Evolutionary conservation across 2,888 invertebrate species (phyloP).

Genomic region (Cynaeus angustus): DNA sequence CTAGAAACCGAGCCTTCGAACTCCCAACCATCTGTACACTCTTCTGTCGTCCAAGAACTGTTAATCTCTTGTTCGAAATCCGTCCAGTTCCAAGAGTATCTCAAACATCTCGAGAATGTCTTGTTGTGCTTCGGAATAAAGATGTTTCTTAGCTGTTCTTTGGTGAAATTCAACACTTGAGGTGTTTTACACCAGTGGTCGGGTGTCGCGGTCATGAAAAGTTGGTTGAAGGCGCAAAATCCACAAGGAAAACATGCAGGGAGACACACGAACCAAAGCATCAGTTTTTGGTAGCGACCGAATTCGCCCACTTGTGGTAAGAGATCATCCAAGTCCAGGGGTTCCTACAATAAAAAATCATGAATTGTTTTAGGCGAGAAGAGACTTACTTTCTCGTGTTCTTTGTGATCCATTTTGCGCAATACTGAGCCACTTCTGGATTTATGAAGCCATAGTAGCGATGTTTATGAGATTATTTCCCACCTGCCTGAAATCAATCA

Average conservation of each 20-base stretch:
- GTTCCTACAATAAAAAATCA: conserved; percentile 68
- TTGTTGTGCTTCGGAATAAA: conserved; percentile 77
- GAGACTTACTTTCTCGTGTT: conserved; percentile 35
- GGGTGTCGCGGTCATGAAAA: conserved; percentile 92
- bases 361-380: background rate
- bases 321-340: conserved; percentile 88
- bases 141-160: conserved; percentile 76
- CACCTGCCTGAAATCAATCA: conserved; percentile 45
- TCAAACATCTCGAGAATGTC: conserved; percentile 81
- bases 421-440: conserved; percentile 27
- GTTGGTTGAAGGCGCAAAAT: conserved; percentile 93
- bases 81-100: conserved; percentile 85
- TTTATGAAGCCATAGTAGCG: conserved; percentile 42
- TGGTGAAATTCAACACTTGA: conserved; percentile 76
- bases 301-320: conserved; percentile 91
- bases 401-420: conserved; percentile 42
- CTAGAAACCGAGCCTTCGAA: conserved; percentile 85
- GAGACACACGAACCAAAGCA: conserved; percentile 89
- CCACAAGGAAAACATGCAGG: conserved; percentile 94
- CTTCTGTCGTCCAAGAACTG: conserved; percentile 77
- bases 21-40: conserved; percentile 86
- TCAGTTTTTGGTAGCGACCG: conserved; percentile 89
- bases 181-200: conserved; percentile 90
- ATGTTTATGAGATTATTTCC: conserved; percentile 43
- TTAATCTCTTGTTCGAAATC: conserved; percentile 72